Evolutionary conservation across 2,888 invertebrate species (phyloP).

Genomic region (Dastarcus helophoroides): DNA sequence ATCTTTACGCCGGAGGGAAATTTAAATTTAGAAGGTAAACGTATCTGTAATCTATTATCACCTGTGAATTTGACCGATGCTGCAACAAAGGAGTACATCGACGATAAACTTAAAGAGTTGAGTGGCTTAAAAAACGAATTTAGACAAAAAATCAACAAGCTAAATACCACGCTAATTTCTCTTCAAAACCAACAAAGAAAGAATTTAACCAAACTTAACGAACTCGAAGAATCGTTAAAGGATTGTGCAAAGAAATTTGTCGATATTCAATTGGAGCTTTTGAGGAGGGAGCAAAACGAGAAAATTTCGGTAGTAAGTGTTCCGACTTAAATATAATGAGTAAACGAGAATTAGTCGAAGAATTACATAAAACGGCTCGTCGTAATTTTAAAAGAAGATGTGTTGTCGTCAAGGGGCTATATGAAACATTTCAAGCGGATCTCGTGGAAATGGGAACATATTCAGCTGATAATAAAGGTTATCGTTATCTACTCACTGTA

Average conservation of each 20-base stretch:
- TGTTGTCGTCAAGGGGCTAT: conserved; percentile 25
- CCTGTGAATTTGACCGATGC: not conserved
- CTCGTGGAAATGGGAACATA: conserved; percentile 24
- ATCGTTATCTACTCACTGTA: not conserved
- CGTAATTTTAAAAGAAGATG: conserved; percentile 24
- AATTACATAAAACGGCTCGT: conserved; percentile 27
- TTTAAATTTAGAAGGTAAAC: too few species aligned
- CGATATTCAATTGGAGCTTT: too few species aligned
- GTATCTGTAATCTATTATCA: not conserved
- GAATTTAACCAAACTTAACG: too few species aligned
- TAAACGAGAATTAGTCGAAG: conserved; percentile 11
- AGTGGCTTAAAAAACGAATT: not conserved
- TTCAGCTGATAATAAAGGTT: conserved; percentile 16
- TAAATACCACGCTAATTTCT: too few species aligned
- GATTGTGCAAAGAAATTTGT: too few species aligned
- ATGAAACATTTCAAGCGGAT: conserved; percentile 33
- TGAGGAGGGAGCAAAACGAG: too few species aligned
- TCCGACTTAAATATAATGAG: not conserved
- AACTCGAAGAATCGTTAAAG: too few species aligned
- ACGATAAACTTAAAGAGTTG: too few species aligned
- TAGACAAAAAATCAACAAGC: not conserved
- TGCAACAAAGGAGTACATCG: not conserved
- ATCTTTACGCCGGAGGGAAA: too few species aligned
- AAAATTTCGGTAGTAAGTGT: too few species aligned
- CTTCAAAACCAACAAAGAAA: too few species aligned